Evolutionary conservation across 2,888 invertebrate species (phyloP).

Genomic region (Thecocarcelia acutangulata): DNA sequence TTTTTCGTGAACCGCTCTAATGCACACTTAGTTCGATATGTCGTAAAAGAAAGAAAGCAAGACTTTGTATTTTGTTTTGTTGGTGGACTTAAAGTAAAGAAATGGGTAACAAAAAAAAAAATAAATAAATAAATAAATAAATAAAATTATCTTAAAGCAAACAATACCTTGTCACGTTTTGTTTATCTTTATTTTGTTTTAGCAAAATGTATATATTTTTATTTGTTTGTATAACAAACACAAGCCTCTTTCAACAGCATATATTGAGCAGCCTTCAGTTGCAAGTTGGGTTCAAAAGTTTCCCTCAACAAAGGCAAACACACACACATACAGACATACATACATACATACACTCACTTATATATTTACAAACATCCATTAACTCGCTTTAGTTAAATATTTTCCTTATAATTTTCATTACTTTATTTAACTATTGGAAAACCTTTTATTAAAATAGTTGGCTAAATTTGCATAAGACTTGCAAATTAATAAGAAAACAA

Average conservation of each 20-base stretch:
- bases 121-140: conserved; percentile 4
- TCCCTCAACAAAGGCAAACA: no score
- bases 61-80: no score
- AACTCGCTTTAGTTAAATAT: conserved; percentile 30
- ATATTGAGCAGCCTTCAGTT: no score
- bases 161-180: conserved; percentile 60
- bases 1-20: no score
- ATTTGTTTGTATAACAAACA: no score
- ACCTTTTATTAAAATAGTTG: conserved; percentile 5
- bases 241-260: no score
- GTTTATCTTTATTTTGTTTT: conserved; percentile 25
- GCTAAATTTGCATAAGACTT: conserved; percentile 34
- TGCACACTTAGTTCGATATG: no score
- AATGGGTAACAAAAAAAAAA: conserved; percentile 1
- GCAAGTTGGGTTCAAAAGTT: no score
- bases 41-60: no score
- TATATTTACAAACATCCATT: background rate
- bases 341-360: no score
- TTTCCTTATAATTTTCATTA: conserved; percentile 21
- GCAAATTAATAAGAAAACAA: conserved; percentile 3
- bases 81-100: background rate
- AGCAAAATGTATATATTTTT: background rate
- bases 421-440: conserved; percentile 13
- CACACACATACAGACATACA: no score
- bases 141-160: conserved; percentile 31